phyloP scores from a whole-genome alignment of 2,113 vertebrate species.

The Odocoileus virginianus region DNA sequence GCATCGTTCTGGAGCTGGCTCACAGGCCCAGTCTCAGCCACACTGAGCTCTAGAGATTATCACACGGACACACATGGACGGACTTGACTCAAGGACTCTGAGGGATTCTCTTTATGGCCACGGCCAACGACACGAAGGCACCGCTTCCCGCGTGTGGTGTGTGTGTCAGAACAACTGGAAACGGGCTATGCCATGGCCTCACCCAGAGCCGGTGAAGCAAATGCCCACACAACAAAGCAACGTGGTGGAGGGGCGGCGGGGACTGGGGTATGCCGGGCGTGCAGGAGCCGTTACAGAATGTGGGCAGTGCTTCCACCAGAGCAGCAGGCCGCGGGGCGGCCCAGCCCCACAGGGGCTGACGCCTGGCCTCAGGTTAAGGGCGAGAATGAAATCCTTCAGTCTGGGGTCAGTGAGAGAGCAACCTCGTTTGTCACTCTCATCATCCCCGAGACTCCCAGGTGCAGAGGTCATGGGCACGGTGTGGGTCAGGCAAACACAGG shows the following conservation, averaged over 20 bases:
- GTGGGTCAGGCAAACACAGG: not conserved
- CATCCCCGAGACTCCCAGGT: too few species aligned
- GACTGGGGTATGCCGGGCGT: accelerated
- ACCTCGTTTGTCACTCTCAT: not conserved
- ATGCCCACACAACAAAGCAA: not conserved
- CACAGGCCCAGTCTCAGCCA: not conserved
- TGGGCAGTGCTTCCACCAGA: accelerated
- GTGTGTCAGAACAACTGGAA: not conserved
- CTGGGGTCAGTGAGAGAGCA: not conserved
- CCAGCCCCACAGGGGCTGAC: not conserved
- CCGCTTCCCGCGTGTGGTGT: too few species aligned
- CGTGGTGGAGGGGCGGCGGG: accelerated
- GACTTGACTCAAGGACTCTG: not conserved
- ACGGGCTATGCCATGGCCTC: accelerated
- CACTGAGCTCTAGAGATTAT: not conserved
- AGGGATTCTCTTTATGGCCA: not conserved
- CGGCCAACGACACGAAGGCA: accelerated
- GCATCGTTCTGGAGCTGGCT: not conserved
- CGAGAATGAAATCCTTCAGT: not conserved
- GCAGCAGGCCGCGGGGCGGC: not conserved
- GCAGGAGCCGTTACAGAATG: not conserved
- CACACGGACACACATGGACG: accelerated
- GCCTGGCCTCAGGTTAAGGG: not conserved
- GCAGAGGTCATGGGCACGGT: not conserved
- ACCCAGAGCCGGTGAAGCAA: not conserved